Evolutionary conservation across 1,140 invertebrate species (phyloP).

Genomic region (Battus philenor): DNA sequence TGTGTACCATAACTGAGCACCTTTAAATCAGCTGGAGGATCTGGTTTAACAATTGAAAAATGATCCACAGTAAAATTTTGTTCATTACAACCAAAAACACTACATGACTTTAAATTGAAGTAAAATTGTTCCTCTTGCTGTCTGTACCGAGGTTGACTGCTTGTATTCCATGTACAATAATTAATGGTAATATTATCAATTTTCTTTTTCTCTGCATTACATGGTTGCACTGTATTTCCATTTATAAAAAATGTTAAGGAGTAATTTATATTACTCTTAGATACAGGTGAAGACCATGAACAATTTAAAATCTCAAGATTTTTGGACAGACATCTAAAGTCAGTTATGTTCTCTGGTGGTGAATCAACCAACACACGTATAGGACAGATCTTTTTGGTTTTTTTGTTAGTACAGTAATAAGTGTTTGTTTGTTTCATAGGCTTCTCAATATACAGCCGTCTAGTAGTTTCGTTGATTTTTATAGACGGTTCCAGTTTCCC

Average conservation of each 20-base stretch:
- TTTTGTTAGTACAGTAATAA: constrained; percentile 52
- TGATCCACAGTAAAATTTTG: constrained; percentile 77
- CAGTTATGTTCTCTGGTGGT: constrained; percentile 73
- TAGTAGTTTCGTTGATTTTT: constrained; percentile 49
- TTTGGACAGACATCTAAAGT: constrained; percentile 81
- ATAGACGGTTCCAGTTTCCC: constrained; percentile 29
- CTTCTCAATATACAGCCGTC: constrained; percentile 41
- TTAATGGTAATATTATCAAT: constrained; percentile 41
- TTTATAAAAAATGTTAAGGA: constrained; percentile 74
- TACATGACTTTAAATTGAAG: constrained; percentile 75
- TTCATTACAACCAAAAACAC: constrained; percentile 73
- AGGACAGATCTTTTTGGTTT: constrained; percentile 41
- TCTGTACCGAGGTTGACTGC: constrained; percentile 78
- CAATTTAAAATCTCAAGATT: constrained; percentile 82
- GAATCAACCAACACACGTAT: constrained; percentile 53
- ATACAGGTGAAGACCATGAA: constrained; percentile 77
- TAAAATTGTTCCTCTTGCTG: constrained; percentile 76
- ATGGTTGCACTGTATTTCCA: constrained; percentile 37
- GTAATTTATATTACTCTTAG: constrained; percentile 77
- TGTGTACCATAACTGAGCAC: constrained; percentile 75
- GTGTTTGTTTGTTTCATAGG: constrained; percentile 35
- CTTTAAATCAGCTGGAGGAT: constrained; percentile 76
- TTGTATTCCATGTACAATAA: constrained; percentile 74
- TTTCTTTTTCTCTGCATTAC: constrained; percentile 37
- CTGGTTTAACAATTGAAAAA: constrained; percentile 79